Conservation (phyloP, 1,140 invertebrate species). For the Anoplophora glabripennis region DNA sequence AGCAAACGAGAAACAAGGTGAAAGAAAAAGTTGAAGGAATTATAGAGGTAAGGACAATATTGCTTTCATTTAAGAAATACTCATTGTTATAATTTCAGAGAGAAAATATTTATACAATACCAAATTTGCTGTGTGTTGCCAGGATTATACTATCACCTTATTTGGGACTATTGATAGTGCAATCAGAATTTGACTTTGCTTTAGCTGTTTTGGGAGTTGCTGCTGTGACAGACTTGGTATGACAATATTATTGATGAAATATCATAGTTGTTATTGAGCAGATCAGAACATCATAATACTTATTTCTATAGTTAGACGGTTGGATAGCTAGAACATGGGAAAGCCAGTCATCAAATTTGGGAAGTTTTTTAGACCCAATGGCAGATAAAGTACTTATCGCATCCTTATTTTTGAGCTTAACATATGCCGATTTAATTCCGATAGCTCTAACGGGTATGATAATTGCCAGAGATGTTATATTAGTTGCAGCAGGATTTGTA, state of each 20-base stretch:
- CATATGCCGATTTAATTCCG: conserved; percentile 83
- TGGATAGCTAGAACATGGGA: conserved; percentile 92
- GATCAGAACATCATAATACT: too few relatives aligned
- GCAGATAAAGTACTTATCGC: conserved; percentile 95
- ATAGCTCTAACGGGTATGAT: conserved; percentile 81
- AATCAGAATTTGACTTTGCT: conserved; percentile 71
- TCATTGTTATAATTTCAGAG: conserved; percentile 56
- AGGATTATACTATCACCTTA: conserved; percentile 83
- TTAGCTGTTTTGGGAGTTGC: conserved; percentile 73
- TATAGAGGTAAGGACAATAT: conserved; percentile 54
- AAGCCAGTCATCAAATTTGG: conserved; percentile 86
- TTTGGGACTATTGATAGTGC: conserved; percentile 75
- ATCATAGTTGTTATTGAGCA: too few relatives aligned
- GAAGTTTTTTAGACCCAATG: conserved; percentile 94
- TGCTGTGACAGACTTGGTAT: conserved; percentile 82
- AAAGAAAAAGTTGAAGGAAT: conserved; percentile 65
- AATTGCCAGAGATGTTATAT: conserved; percentile 75
- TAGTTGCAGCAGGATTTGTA: conserved; percentile 80
- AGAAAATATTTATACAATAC: conserved; percentile 91
- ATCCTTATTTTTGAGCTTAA: conserved; percentile 82
- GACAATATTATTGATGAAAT: background rate
- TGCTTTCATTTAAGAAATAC: background rate
- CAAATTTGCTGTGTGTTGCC: conserved; percentile 82
- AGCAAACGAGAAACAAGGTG: conserved; percentile 60
- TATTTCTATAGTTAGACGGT: conserved; percentile 79